Base-by-base conservation (phyloP, 2,797 vertebrate genomes). In the Todus mexicanus region DNA sequence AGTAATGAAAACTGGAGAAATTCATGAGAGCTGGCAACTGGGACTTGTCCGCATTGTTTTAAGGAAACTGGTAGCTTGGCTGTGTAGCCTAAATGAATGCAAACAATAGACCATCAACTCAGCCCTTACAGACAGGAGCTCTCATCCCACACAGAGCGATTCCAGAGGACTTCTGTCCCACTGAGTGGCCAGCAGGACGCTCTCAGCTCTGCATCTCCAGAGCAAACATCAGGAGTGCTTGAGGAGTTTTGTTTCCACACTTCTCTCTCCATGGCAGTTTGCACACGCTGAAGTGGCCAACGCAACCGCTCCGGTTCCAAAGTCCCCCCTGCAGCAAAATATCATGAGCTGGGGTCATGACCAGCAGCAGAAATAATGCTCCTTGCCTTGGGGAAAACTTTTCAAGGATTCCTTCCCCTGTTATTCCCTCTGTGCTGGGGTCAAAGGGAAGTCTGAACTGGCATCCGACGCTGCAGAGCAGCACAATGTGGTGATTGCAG, bases 321-420 rank as follows among this genome's bases (percentile, higher is more conserved):
- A 94, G 93, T 95, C 12, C 17, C 17, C 79, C 80, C 43, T 81
- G 66, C 18, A 75, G 85, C 60, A 96, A 90, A 95, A 77, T 65
- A 35, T 47, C 31, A 42, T 54, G 40, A 90, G 31, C 61, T 0
- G 0, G 50, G 86, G 89, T 90, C 90, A 66, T 50, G 81, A 87
- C 75, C 63, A 38, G 47, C 65, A 50, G 29, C 65, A 87, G 65
- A 75, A 93, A 95, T 56, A 89, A 72, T 48, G 18, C 63, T 80
- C 51, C 35, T 83, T 87, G 76, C 89, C 48, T 81, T 64, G 12
- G 37, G 37, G 66, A 48, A 77, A 75, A 56, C 22, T 80, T 70
- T 40, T 66, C 20, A 64, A 75, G 87, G 43, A 57, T 72, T 66
- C 90, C 33, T 92, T 78, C 23, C 9, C 8, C 29, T 86, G 10